Base-by-base conservation (phyloP, 2,797 vertebrate genomes). In the Chaetodon trifasciatus region DNA sequence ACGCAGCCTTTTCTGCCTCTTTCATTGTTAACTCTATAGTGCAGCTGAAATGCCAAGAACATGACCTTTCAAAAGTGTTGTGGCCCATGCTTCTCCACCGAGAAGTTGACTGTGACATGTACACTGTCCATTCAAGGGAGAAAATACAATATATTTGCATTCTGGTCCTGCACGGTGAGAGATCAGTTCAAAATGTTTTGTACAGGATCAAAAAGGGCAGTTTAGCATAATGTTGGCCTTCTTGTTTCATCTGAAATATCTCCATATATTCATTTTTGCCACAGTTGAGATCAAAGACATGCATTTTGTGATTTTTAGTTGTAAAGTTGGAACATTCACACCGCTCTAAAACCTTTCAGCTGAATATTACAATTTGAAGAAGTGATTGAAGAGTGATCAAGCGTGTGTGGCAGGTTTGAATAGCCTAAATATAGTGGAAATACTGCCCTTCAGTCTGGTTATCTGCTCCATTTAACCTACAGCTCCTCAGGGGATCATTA, bases 401-500 rank as follows among this genome's bases (percentile, higher is more conserved):
- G 44, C 58, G 52, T 37, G 47, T 4, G 1, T 69, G 49, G 37
- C 39, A 70, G 50, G 23, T 70, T 67, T 70, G 35, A 79, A 47
- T 49, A 67, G 42, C 16, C 12, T 44, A 21, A 42, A 74, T 65
- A 49, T 75, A 67, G 47, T 56, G 13, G n/a, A 75, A 70, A 76
- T 61, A 23, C 60, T 78, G 71, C 61, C 55, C 63, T 66, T 69
- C 57, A 70, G 42, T 73, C 62, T 75, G 74, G 28, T 73, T 78
- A 76, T 80, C 74, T 81, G 74, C 65, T 76, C 49, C 70, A 81
- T 83, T 85, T 81, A 81, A 28, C 70, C 58, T 23, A 55, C 44
- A 47, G 60, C 61, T 78, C 78, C 68, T 73, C 49, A 3, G 49
- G 67, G 63, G 37, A 75, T 70, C 57, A 46, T 49, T 74, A 28